Base-by-base conservation (phyloP, 1,140 invertebrate species). In the Pachypsylla venusta region DNA sequence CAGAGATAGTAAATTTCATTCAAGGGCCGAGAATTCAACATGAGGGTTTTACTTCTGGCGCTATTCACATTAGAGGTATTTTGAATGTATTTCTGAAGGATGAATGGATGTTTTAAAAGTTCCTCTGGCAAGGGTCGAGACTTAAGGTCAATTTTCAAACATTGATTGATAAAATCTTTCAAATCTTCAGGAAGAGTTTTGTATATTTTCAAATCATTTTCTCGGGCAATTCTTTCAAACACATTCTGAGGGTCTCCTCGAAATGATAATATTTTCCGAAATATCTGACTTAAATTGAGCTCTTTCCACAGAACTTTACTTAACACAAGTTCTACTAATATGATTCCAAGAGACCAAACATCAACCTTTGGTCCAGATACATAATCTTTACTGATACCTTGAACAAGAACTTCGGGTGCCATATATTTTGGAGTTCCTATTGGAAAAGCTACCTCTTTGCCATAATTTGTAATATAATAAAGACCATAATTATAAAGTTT, bases 401-500 rank as follows among this genome's bases (percentile, higher is more conserved):
- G 65, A 13, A 87, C 67, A 67, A 91, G 77, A 48, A 87, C 82
- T 74, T 96, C 93, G 1, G 93, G 93, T 53, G 91, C 81, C 62
- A 86, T 79, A 70, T 93, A 94, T 62, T 83, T 81, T 24, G 88
- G 80, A 65, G 80, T 73, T 20, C 90, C 89, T 66, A 96, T 83
- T 55, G 93, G 93, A 79, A 97, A 97, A 13, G 85, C 81, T 5
- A 97, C 89, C 71, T 86, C 81, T 64, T 79, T 79, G 53, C 89
- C 90, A 68, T 75, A 74, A 66, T 85, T 82, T 20, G 92, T 95
- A 83, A 96, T 93, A 68, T 89, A 83, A 74, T 87, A 92, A 56
- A 95, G 71, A 10, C 93, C 94, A 78, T 89, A 96, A 72, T 94
- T 93, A 65, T 89, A 90, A 25, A 98, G 68, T 69, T 95, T 92